phyloP scores from a whole-genome alignment of 2,888 invertebrate species.

The Caenorhabditis macrosperma region DNA sequence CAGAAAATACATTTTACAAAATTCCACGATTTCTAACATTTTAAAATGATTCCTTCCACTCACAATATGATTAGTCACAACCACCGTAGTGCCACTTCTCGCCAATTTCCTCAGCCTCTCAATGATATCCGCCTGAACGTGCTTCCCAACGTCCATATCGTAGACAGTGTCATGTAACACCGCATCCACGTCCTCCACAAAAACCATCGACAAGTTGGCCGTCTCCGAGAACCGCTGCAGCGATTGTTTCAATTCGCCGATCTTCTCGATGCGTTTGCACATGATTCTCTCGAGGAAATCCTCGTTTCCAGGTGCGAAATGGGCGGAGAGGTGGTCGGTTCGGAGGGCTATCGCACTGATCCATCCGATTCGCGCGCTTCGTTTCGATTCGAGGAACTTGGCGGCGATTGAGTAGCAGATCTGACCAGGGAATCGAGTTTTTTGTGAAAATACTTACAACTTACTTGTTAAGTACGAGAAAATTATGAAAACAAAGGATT shows the following conservation, averaged over 20 bases:
- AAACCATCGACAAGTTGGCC: constrained; percentile 13
- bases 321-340: constrained; percentile 28
- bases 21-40: no score
- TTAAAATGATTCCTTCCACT: no score
- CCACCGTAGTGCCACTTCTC: constrained; percentile 33
- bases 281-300: constrained; percentile 20
- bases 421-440: no score
- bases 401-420: constrained; percentile 64
- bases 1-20: no score
- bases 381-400: constrained; percentile 33
- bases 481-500: no score
- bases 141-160: constrained; percentile 21
- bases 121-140: constrained; percentile 9
- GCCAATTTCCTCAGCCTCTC: constrained; percentile 28
- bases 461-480: no score
- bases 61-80: constrained; percentile 62
- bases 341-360: constrained; percentile 39
- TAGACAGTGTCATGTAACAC: constrained; percentile 52
- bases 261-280: constrained; percentile 24
- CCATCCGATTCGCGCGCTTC: constrained; percentile 34
- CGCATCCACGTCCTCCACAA: constrained; percentile 51
- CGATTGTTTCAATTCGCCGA: constrained; percentile 7
- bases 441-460: no score
- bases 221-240: constrained; percentile 1
- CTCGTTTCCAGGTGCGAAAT: not conserved